Percentiles rank a stretch among this genome's conserved stretches.
These are phyloP conservation scores for Phycodurus eques DNA, from an alignment of 2,113 vertebrate species.

Conservation along the genomic window DNA sequence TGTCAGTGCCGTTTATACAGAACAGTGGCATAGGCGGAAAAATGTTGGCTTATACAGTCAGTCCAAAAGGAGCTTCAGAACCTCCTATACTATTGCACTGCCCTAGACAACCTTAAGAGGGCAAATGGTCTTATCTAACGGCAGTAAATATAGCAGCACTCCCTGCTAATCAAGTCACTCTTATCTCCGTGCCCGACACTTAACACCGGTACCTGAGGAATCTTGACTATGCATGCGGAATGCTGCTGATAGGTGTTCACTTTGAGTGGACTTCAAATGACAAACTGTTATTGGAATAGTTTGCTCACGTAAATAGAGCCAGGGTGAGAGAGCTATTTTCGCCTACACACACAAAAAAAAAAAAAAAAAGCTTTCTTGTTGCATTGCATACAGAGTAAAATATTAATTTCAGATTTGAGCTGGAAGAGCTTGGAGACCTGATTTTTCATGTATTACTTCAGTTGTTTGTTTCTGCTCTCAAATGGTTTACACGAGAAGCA, in stretches of 20 bases:
- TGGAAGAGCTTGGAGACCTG: not conserved
- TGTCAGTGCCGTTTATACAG: too few species aligned
- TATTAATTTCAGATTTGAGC: not conserved
- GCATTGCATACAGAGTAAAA: not conserved
- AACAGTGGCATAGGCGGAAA: too few species aligned
- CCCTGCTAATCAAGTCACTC: slow-evolving; percentile 50
- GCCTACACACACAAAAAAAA: not conserved
- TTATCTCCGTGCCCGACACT: slow-evolving; percentile 63
- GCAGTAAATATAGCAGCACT: slow-evolving; percentile 57
- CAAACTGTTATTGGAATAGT: slow-evolving; percentile 1
- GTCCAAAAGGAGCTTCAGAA: not conserved
- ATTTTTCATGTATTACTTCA: not conserved
- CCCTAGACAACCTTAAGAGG: slow-evolving; percentile 26
- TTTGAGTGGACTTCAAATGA: not conserved
- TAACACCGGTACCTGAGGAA: slow-evolving; percentile 59
- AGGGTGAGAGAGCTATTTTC: not conserved
- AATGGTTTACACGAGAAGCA: too few species aligned
- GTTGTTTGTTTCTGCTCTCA: not conserved
- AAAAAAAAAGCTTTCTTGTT: not conserved
- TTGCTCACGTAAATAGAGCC: not conserved
- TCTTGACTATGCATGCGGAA: slow-evolving; percentile 53
- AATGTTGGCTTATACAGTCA: not conserved
- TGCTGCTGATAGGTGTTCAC: slow-evolving; percentile 9
- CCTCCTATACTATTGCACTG: not conserved
- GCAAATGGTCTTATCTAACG: slow-evolving; percentile 39